phyloP scores from a whole-genome alignment of 2,888 invertebrate genomes.

The Labia minor region DNA sequence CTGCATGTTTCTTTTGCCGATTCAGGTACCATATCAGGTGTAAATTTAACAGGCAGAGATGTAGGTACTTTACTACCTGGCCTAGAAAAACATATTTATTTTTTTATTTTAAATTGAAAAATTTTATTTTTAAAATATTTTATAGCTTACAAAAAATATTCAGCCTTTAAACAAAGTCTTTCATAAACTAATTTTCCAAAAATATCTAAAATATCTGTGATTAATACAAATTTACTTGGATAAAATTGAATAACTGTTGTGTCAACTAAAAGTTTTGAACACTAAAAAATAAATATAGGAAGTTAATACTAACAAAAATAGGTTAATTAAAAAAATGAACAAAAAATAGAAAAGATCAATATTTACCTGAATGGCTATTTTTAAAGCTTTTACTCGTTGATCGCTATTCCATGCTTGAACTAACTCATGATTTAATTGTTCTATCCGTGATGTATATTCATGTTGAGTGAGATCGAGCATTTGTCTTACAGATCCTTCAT shows the following conservation, averaged over 20 bases:
- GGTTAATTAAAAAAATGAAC: not conserved
- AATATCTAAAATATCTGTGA: slow-evolving; percentile 90
- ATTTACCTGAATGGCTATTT: slow-evolving; percentile 82
- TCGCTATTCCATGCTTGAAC: slow-evolving; percentile 88
- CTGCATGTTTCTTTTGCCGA: slow-evolving; percentile 89
- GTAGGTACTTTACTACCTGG: slow-evolving; percentile 43
- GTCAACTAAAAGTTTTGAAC: slow-evolving; percentile 85
- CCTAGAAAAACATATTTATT: slow-evolving; percentile 33
- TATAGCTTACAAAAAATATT: slow-evolving; percentile 43
- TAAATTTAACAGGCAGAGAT: slow-evolving; percentile 54
- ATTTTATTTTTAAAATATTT: slow-evolving; percentile 1
- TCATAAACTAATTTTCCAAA: slow-evolving; percentile 86
- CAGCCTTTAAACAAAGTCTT: slow-evolving; percentile 64
- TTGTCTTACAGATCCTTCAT: slow-evolving; percentile 76
- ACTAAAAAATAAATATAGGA: slow-evolving; percentile 43
- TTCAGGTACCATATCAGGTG: slow-evolving; percentile 68
- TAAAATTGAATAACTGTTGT: slow-evolving; percentile 87
- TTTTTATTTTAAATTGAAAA: not conserved
- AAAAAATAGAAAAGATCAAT: no score
- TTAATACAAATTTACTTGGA: slow-evolving; percentile 93
- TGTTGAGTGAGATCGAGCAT: slow-evolving; percentile 84
- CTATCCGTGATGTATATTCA: slow-evolving; percentile 79
- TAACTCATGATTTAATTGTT: slow-evolving; percentile 82
- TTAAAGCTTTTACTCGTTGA: slow-evolving; percentile 87
- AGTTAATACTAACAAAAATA: not conserved